Evolutionary conservation across 2,888 invertebrate genomes (phyloP).

Genomic region (Taenaris catops): DNA sequence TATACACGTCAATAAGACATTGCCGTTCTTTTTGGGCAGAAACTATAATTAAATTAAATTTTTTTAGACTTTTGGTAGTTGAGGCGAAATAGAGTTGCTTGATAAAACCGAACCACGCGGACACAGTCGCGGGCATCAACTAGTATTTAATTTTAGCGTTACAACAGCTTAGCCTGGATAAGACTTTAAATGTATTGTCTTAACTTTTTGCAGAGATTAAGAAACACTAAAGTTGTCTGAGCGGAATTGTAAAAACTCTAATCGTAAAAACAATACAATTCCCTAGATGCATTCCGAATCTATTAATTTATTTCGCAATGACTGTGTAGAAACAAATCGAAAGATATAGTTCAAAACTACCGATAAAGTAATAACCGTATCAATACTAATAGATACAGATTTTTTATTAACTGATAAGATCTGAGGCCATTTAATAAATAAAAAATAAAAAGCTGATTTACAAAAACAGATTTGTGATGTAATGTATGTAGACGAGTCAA

Average conservation of each 20-base stretch:
- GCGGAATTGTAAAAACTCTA: conserved; percentile 9
- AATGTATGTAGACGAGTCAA: conserved; percentile 60
- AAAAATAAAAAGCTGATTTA: conserved; percentile 49
- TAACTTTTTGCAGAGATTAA: conserved; percentile 4
- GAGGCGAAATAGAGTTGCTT: background rate
- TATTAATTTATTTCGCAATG: conserved; percentile 11
- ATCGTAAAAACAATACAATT: conserved; percentile 14
- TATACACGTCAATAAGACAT: too few species aligned
- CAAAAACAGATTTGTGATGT: conserved; percentile 60
- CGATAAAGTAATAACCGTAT: conserved; percentile 22
- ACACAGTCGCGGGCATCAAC: too few species aligned
- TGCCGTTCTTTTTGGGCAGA: too few species aligned
- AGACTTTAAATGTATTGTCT: conserved; percentile 1
- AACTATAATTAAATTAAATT: too few species aligned
- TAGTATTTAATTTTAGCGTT: too few species aligned
- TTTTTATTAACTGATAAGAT: conserved; percentile 33
- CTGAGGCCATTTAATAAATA: conserved; percentile 33
- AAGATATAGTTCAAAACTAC: conserved; percentile 17
- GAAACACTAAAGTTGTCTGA: conserved; percentile 2
- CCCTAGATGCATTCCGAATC: conserved; percentile 7
- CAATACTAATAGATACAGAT: conserved; percentile 26
- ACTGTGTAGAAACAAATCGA: conserved; percentile 13
- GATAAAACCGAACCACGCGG: too few species aligned
- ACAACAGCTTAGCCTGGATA: conserved; percentile 2
- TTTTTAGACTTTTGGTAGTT: too few species aligned